A percentile compares a stretch with the other conserved stretches of the same genome.
These are phyloP conservation scores for Latrodectus hesperus DNA, from an alignment of 2,888 invertebrate genomes.

Conservation along the genomic window DNA sequence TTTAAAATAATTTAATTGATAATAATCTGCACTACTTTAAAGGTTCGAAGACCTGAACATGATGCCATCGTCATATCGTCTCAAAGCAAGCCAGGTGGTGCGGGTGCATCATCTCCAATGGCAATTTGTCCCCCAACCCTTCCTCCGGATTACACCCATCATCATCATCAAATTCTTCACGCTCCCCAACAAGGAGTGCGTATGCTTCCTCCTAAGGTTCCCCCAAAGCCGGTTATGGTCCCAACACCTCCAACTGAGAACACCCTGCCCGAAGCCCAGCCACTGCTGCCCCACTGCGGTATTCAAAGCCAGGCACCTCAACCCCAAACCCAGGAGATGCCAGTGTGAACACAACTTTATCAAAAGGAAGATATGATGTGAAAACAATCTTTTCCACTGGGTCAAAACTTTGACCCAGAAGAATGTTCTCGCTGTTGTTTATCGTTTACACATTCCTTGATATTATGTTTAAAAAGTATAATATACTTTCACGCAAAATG, in stretches of 20 bases:
- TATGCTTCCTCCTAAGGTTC: conserved; percentile 64
- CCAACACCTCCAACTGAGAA: conserved; percentile 46
- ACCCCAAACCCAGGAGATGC: conserved; percentile 61
- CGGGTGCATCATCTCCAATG: conserved; percentile 52
- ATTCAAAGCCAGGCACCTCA: conserved; percentile 31
- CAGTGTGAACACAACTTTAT: conserved; percentile 38
- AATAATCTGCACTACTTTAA: not conserved
- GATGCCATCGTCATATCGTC: conserved; percentile 58
- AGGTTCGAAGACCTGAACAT: conserved; percentile 51
- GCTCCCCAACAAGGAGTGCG: conserved; percentile 61
- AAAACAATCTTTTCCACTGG: not conserved
- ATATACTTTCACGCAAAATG: conserved; percentile 30
- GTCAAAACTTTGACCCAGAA: not conserved
- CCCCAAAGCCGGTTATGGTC: conserved; percentile 65
- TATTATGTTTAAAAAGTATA: conserved; percentile 48
- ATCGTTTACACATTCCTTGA: conserved; percentile 55
- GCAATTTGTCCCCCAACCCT: conserved; percentile 57
- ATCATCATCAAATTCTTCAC: conserved; percentile 51
- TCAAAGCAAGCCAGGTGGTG: conserved; percentile 39
- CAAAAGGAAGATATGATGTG: conserved; percentile 6
- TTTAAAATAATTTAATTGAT: not conserved
- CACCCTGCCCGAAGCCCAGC: conserved; percentile 58
- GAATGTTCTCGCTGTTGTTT: conserved; percentile 17
- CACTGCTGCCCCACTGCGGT: conserved; percentile 57
- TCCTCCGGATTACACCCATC: conserved; percentile 62